Evolutionary conservation across 2,797 vertebrate species (phyloP).

Genomic region (Syngnathus rostellatus): DNA sequence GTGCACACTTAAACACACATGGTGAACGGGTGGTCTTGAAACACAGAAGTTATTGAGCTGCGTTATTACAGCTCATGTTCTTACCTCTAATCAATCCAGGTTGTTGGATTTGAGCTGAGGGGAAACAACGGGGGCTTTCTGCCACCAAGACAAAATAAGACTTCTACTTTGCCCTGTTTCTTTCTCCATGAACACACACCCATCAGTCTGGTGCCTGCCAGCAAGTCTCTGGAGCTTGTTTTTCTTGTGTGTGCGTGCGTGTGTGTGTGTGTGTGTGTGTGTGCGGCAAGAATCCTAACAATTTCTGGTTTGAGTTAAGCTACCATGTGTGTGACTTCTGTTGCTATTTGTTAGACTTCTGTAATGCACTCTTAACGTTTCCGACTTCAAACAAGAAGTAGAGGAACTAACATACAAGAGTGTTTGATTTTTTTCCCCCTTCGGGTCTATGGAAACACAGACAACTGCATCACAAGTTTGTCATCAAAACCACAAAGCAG

Average conservation of each 20-base stretch:
- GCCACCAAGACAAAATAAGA: constrained; percentile 28
- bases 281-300: constrained; percentile 13
- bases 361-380: constrained; percentile 35
- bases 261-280: constrained; percentile 9
- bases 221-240: constrained; percentile 38
- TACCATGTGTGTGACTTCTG: constrained; percentile 16
- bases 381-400: constrained; percentile 31
- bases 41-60: constrained; percentile 41
- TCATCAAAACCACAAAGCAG: constrained; percentile 15
- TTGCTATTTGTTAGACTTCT: constrained; percentile 35
- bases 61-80: constrained; percentile 53
- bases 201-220: constrained; percentile 41
- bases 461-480: constrained; percentile 33
- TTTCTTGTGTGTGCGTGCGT: constrained; percentile 18
- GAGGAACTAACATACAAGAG: constrained; percentile 10
- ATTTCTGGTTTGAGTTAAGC: constrained; percentile 39
- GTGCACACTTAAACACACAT: background rate
- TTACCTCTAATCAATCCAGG: constrained; percentile 53
- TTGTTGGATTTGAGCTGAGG: constrained; percentile 39
- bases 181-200: constrained; percentile 38
- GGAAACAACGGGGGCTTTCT: constrained; percentile 57
- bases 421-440: background rate
- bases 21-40: constrained; percentile 41
- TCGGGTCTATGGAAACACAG: background rate
- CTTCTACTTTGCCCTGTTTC: constrained; percentile 26